Conservation (phyloP, 2,797 vertebrate species). For the Myotis planiceps region DNA sequence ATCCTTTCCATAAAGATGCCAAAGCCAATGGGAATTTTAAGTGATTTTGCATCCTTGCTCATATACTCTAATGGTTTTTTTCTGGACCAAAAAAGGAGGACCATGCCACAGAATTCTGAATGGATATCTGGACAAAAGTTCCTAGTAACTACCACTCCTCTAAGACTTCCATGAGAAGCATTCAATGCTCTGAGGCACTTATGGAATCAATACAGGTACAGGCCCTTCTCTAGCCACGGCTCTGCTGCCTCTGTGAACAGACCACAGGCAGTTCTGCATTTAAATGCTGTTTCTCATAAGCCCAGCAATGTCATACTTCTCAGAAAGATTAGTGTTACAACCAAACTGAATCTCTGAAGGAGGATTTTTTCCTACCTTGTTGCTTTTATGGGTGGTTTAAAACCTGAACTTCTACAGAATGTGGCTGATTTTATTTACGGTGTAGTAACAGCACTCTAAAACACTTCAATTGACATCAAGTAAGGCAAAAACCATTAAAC, state of each 20-base stretch:
- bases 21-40: not conserved
- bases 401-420: not conserved
- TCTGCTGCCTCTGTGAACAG: not conserved
- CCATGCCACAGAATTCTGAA: not conserved
- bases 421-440: not conserved
- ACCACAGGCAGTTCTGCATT: not conserved
- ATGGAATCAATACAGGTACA: rapidly evolving
- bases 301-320: not conserved
- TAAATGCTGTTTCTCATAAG: not conserved
- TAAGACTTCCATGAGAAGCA: not conserved
- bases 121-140: not conserved
- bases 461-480: not conserved
- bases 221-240: rapidly evolving
- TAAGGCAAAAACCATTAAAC: not conserved
- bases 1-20: not conserved
- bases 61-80: not conserved
- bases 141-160: not conserved
- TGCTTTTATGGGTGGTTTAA: not conserved
- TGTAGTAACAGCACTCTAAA: not conserved
- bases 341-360: not conserved
- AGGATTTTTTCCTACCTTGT: not conserved
- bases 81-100: not conserved
- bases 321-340: not conserved
- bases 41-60: not conserved
- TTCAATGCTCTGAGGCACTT: not conserved